phyloP scores from a whole-genome alignment of 1,140 invertebrate genomes.

The Phocides pigmalion region DNA sequence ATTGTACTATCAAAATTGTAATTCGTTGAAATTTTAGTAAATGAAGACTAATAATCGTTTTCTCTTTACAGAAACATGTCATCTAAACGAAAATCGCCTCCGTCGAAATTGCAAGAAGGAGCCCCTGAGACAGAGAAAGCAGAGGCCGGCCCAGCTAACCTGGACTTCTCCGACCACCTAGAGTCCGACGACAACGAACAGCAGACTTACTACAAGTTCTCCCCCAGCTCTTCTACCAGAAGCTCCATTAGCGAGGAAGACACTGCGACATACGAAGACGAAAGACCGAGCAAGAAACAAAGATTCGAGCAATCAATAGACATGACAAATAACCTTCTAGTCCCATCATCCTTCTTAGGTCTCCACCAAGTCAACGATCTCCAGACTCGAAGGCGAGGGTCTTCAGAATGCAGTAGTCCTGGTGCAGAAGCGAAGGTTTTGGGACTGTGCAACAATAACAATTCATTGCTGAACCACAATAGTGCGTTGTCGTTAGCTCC shows the following conservation, averaged over 20 bases:
- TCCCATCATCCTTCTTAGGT: constrained; percentile 80
- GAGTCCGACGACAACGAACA: constrained; percentile 73
- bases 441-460: constrained; percentile 81
- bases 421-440: constrained; percentile 85
- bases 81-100: constrained; percentile 96
- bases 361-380: constrained; percentile 83
- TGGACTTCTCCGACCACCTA: constrained; percentile 73
- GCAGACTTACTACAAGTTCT: constrained; percentile 83
- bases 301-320: constrained; percentile 77
- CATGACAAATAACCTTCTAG: constrained; percentile 83
- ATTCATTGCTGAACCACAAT: constrained; percentile 80
- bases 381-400: constrained; percentile 81
- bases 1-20: too few relatives aligned
- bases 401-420: constrained; percentile 88
- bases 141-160: constrained; percentile 73
- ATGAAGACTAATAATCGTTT: constrained; percentile 26
- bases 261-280: constrained; percentile 81
- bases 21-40: too few relatives aligned
- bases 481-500: constrained; percentile 74
- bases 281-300: constrained; percentile 81
- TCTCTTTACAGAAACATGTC: constrained; percentile 91
- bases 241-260: constrained; percentile 86
- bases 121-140: constrained; percentile 83
- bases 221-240: constrained; percentile 84
- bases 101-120: constrained; percentile 94